Evolutionary conservation across 2,797 vertebrate genomes (phyloP).

Genomic region (Enteromius unitaeniatus): DNA sequence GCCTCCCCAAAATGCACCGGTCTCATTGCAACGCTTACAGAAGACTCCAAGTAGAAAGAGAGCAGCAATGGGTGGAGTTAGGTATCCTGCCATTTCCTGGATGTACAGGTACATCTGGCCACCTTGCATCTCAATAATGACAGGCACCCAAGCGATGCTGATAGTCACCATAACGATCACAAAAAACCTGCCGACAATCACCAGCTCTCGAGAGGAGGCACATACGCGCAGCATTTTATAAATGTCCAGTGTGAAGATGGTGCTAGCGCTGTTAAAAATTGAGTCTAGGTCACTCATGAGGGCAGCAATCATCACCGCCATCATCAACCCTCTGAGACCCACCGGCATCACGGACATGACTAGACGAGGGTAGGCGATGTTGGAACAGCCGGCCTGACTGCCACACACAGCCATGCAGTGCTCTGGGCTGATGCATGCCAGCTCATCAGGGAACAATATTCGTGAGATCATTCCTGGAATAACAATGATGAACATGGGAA

Average conservation of each 20-base stretch:
- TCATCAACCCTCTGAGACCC: constrained; percentile 96
- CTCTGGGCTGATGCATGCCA: constrained; percentile 95
- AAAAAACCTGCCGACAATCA: constrained; percentile 92
- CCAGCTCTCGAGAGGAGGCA: constrained; percentile 89
- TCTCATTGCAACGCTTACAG: constrained; percentile 96
- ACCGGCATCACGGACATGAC: constrained; percentile 96
- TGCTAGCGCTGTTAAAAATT: constrained; percentile 98
- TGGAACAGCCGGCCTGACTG: constrained; percentile 95
- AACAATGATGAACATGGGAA: constrained; percentile 98
- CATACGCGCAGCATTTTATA: constrained; percentile 86
- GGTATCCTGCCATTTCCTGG: constrained; percentile 96
- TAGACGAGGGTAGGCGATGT: constrained; percentile 95
- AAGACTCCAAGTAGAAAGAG: constrained; percentile 96
- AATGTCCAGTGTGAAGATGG: constrained; percentile 97
- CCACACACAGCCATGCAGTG: constrained; percentile 97
- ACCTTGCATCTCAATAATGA: constrained; percentile 98
- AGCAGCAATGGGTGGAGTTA: constrained; percentile 94
- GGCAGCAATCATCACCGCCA: constrained; percentile 99
- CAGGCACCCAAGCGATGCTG: constrained; percentile 98
- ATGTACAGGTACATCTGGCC: constrained; percentile 99
- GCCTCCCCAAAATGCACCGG: constrained; percentile 93
- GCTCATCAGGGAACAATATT: constrained; percentile 90
- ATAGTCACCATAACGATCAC: constrained; percentile 93
- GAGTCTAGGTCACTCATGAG: constrained; percentile 99
- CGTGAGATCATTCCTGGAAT: constrained; percentile 99